Evolutionary conservation across 2,113 vertebrate species (phyloP).

Genomic region (Mustela lutreola): DNA sequence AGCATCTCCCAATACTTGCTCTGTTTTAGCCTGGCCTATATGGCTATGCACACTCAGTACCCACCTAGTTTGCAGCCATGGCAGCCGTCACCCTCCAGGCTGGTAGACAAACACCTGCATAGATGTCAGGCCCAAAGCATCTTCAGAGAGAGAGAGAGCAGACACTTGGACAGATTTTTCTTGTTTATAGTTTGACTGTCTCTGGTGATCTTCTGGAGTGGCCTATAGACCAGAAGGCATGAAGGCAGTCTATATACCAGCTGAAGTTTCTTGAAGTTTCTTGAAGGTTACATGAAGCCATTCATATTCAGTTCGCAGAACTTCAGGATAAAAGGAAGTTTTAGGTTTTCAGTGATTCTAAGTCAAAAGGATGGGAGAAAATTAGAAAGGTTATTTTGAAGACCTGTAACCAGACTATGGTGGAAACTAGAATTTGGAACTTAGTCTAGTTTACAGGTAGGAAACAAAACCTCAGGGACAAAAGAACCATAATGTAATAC

Average conservation of each 20-base stretch:
- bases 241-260: background rate
- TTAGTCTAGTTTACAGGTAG: background rate
- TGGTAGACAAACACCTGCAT: background rate
- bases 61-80: background rate
- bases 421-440: background rate
- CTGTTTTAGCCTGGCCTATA: background rate
- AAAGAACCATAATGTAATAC: background rate
- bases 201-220: background rate
- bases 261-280: background rate
- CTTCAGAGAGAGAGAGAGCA: background rate
- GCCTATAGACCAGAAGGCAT: background rate
- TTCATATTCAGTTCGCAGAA: background rate
- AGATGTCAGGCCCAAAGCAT: background rate
- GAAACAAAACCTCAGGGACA: background rate
- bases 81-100: background rate
- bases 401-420: background rate
- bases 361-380: background rate
- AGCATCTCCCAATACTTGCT: background rate
- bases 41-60: background rate
- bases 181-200: background rate
- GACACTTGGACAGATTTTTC: background rate
- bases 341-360: background rate
- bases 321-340: background rate
- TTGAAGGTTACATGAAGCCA: background rate
- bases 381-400: background rate